These are phyloP conservation scores for Dryadula phaetusa DNA, from an alignment of 2,888 invertebrate genomes.

Conservation along the genomic window DNA sequence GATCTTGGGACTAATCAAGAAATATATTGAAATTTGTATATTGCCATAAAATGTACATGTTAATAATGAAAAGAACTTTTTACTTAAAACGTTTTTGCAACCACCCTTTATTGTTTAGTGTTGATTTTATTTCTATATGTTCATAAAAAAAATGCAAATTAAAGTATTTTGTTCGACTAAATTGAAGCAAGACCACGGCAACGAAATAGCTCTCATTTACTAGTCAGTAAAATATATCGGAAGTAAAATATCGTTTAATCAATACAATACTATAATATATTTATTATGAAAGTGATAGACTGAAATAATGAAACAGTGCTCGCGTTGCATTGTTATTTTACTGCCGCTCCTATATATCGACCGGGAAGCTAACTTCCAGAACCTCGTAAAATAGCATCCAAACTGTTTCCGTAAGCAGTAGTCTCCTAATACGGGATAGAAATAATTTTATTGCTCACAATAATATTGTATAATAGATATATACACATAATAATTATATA, in stretches of 20 bases:
- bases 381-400: conserved; percentile 49
- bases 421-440: conserved; percentile 42
- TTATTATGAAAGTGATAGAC: conserved; percentile 19
- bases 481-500: background rate
- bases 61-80: no score
- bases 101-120: no score
- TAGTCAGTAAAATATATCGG: no score
- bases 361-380: conserved; percentile 56
- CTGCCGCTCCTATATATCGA: conserved; percentile 65
- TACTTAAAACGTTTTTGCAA: no score
- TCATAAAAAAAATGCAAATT: no score
- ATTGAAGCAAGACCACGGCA: no score
- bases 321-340: conserved; percentile 50
- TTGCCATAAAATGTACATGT: no score
- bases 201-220: no score
- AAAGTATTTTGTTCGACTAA: no score
- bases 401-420: conserved; percentile 45
- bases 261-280: conserved; percentile 17
- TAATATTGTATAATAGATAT: background rate
- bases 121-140: no score
- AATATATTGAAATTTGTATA: no score
- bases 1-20: no score
- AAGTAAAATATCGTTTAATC: background rate
- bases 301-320: conserved; percentile 27
- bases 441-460: conserved; percentile 25